These are phyloP conservation scores for Corydoras sp. DNA, from an alignment of 2,113 vertebrate genomes.

Conservation along the genomic window DNA sequence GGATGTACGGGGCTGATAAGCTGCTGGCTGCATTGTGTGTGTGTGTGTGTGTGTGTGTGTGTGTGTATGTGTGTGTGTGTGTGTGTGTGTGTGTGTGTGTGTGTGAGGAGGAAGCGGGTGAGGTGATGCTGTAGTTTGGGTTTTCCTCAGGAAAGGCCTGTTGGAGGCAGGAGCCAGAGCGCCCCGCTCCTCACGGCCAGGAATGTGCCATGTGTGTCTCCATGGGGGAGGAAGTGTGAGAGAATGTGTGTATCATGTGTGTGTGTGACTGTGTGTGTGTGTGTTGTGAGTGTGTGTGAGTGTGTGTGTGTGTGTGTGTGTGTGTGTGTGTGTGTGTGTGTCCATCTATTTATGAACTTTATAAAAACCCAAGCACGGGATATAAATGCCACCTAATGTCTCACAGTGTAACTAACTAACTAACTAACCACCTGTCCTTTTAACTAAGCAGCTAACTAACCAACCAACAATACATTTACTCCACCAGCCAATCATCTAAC, in stretches of 20 bases:
- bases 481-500: too few relatives aligned
- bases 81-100: slow-evolving; percentile 11
- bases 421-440: too few relatives aligned
- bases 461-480: too few relatives aligned
- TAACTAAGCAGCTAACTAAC: too few relatives aligned
- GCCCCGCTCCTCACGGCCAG: slow-evolving; percentile 31
- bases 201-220: slow-evolving; percentile 44
- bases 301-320: slow-evolving; percentile 12
- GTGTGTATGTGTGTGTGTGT: slow-evolving; percentile 7
- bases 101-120: slow-evolving; percentile 35
- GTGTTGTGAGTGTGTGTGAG: neutral
- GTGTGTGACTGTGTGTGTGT: slow-evolving; percentile 1
- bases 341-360: too few relatives aligned
- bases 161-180: slow-evolving; percentile 36
- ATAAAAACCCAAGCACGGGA: too few relatives aligned
- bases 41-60: too few relatives aligned
- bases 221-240: slow-evolving; percentile 21
- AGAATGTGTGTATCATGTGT: slow-evolving; percentile 23
- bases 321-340: too few relatives aligned
- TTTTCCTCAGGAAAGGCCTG: slow-evolving; percentile 50
- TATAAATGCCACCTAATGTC: too few relatives aligned
- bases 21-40: too few relatives aligned
- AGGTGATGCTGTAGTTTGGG: slow-evolving; percentile 45
- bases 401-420: too few relatives aligned
- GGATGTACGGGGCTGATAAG: too few relatives aligned